These are phyloP conservation scores for Meloidogyne chitwoodi DNA, from an alignment of 1,140 invertebrate genomes.

Conservation along the genomic window DNA sequence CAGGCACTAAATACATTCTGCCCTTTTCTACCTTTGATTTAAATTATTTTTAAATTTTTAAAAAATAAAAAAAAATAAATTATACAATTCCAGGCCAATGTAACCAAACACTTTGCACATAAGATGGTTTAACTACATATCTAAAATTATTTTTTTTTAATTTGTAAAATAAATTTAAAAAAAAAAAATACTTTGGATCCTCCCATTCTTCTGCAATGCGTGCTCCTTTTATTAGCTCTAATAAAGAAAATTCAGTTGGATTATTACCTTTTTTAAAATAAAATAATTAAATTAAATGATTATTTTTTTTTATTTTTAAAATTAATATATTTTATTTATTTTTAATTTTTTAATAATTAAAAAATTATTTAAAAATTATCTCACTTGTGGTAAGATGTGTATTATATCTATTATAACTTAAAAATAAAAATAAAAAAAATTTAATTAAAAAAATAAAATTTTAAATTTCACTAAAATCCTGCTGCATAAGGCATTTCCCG, in stretches of 20 bases:
- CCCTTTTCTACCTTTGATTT: constrained; percentile 1
- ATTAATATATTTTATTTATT: too few relatives aligned
- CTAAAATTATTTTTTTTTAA: neutral
- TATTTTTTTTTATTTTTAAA: neutral
- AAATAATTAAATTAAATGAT: neutral
- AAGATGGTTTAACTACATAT: constrained; percentile 32
- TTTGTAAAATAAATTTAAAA: neutral
- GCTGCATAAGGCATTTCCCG: constrained; percentile 32
- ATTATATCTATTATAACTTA: constrained; percentile 44
- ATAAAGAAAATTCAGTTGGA: constrained; percentile 24
- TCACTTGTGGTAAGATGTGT: constrained; percentile 44
- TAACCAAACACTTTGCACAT: constrained; percentile 41
- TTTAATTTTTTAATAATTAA: too few relatives aligned
- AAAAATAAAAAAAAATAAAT: neutral
- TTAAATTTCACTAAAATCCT: constrained; percentile 26
- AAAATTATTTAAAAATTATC: neutral
- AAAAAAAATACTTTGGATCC: constrained; percentile 33
- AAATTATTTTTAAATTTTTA: too few relatives aligned
- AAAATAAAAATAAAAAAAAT: neutral
- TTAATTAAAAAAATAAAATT: neutral
- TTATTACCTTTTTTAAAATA: constrained; percentile 33
- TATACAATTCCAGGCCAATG: constrained; percentile 45
- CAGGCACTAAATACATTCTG: constrained; percentile 31
- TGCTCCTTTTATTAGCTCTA: constrained; percentile 30
- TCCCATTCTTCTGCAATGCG: constrained; percentile 40